Percentiles rank a stretch among this genome's conserved stretches.
phyloP scores from a whole-genome alignment of 35 echinoderm and acorn worm genomes.

The Diadema setosum region DNA sequence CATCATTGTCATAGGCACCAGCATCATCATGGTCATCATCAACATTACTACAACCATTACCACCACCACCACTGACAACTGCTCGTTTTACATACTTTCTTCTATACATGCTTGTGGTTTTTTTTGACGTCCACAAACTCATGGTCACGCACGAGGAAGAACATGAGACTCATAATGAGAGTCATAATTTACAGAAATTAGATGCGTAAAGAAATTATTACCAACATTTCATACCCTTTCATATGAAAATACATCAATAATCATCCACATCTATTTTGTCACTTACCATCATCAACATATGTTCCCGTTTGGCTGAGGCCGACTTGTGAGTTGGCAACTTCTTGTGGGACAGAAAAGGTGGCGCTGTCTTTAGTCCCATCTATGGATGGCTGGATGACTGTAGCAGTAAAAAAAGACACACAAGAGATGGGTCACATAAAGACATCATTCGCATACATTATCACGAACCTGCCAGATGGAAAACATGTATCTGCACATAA shows the following conservation, averaged over 20 bases:
- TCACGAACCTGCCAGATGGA: too few species aligned
- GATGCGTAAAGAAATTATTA: too few species aligned
- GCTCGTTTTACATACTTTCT: neutral
- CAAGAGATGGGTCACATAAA: too few species aligned
- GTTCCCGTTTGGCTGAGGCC: conserved; percentile 67
- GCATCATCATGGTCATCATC: neutral
- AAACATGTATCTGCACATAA: too few species aligned
- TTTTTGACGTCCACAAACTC: too few species aligned
- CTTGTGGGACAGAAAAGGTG: conserved; percentile 69
- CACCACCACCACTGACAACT: neutral
- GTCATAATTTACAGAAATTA: too few species aligned
- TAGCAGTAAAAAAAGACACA: conserved; percentile 27
- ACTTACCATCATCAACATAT: conserved; percentile 76
- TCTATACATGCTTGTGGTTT: neutral
- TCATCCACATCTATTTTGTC: too few species aligned
- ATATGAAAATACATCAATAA: too few species aligned
- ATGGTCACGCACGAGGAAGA: too few species aligned
- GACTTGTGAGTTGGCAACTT: conserved; percentile 91
- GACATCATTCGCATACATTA: too few species aligned
- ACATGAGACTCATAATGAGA: too few species aligned
- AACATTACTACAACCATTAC: neutral
- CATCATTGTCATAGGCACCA: neutral
- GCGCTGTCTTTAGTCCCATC: conserved; percentile 38
- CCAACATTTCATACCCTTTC: too few species aligned
- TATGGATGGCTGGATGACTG: conserved; percentile 57